phyloP scores from a whole-genome alignment of 2,797 vertebrate genomes.

The Melanotaenia parkinsoni region DNA sequence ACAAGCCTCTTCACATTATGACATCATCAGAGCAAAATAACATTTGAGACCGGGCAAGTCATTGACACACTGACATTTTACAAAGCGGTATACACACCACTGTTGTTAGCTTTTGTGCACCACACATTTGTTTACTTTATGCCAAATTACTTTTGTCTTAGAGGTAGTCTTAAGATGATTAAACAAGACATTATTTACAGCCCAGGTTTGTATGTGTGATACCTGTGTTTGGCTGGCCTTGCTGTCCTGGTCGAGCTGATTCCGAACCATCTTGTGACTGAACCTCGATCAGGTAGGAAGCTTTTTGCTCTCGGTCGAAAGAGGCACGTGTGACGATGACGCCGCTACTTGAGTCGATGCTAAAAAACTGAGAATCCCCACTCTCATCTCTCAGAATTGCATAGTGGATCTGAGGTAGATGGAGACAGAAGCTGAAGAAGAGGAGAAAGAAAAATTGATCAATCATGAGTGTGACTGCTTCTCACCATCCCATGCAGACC shows the following conservation, averaged over 20 bases:
- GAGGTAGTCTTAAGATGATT: background rate
- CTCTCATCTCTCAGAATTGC: constrained; percentile 86
- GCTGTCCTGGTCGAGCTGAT: constrained; percentile 86
- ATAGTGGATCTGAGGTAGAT: constrained; percentile 76
- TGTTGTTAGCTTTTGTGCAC: no score
- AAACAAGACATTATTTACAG: background rate
- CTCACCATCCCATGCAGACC: constrained; percentile 88
- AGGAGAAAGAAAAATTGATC: background rate
- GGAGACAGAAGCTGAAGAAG: background rate
- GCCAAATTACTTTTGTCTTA: background rate
- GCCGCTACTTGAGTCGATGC: constrained; percentile 83
- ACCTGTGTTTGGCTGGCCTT: constrained; percentile 91
- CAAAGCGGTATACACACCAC: no score
- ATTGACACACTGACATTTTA: no score
- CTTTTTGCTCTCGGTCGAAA: constrained; percentile 91
- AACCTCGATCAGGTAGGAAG: constrained; percentile 90
- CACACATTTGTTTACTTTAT: background rate
- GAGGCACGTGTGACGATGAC: constrained; percentile 81
- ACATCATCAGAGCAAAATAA: no score
- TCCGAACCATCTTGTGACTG: constrained; percentile 89
- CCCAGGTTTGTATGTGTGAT: constrained; percentile 4
- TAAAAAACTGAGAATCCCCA: constrained; percentile 88
- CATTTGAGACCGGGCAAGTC: no score
- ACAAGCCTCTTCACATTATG: no score
- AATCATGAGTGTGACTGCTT: rapidly evolving